Conservation (phyloP, 2,797 vertebrate genomes). For the Botia almorhae region DNA sequence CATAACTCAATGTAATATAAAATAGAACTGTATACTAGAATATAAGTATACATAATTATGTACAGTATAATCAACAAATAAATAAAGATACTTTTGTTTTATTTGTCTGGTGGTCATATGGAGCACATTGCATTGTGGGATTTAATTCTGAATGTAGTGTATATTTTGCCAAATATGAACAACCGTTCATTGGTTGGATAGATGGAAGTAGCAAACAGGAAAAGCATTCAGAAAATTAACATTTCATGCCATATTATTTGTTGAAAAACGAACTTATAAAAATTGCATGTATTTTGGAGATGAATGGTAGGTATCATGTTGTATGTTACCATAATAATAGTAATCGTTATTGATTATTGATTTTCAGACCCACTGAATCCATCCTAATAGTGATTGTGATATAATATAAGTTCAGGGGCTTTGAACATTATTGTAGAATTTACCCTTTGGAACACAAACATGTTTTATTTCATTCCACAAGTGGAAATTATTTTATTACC, state of each 20-base stretch:
- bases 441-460: not conserved
- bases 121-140: too few relatives aligned
- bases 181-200: not conserved
- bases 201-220: not conserved
- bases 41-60: not conserved
- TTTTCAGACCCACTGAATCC: conserved; percentile 25
- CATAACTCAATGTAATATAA: too few relatives aligned
- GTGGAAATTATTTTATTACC: conserved; percentile 13
- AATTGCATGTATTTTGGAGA: conserved; percentile 22
- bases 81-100: too few relatives aligned
- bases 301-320: conserved; percentile 27
- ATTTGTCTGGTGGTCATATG: too few relatives aligned
- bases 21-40: not conserved
- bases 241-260: conserved; percentile 6
- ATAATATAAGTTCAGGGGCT: conserved; percentile 11
- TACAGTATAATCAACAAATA: not conserved
- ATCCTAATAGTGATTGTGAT: conserved; percentile 22
- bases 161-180: too few relatives aligned
- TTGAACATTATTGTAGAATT: not conserved
- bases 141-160: too few relatives aligned
- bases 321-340: conserved; percentile 23
- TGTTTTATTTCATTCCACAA: not conserved
- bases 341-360: conserved; percentile 13
- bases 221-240: not conserved
- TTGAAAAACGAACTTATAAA: conserved; percentile 9